Conservation (phyloP, 2,113 vertebrate species). For the Cnemophilus loriae region DNA sequence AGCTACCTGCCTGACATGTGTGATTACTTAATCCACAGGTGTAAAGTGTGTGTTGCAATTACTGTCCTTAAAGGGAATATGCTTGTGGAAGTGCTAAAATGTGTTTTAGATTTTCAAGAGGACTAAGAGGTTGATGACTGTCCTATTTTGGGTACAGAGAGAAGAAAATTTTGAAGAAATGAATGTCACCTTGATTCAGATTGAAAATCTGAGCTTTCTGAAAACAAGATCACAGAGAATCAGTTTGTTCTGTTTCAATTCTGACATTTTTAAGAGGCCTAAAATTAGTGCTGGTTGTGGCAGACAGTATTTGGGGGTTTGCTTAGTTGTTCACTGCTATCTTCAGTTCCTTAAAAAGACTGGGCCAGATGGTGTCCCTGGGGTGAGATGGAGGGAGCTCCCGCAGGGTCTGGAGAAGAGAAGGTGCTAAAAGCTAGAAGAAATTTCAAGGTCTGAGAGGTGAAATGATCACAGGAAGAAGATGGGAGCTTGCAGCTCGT, state of each 20-base stretch:
- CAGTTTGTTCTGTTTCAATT: background rate
- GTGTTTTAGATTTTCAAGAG: background rate
- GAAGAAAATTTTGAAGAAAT: background rate
- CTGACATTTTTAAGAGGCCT: background rate
- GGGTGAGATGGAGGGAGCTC: background rate
- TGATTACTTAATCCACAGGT: background rate
- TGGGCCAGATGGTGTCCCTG: background rate
- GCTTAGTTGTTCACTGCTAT: background rate
- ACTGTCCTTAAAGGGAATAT: background rate
- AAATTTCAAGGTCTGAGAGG: background rate
- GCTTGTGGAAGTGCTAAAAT: background rate
- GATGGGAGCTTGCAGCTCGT: background rate
- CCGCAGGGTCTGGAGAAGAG: accelerated
- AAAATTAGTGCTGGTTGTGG: background rate
- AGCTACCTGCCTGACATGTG: background rate
- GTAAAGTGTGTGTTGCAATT: background rate
- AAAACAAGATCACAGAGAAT: background rate
- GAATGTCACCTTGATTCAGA: background rate
- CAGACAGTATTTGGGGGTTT: background rate
- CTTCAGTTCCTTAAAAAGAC: background rate
- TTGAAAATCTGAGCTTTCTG: background rate
- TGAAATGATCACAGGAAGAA: background rate
- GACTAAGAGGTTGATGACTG: background rate
- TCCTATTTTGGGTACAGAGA: background rate
- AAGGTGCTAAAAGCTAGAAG: background rate